Conservation (phyloP, 2,888 invertebrate species). For the Leuctra nigra region DNA sequence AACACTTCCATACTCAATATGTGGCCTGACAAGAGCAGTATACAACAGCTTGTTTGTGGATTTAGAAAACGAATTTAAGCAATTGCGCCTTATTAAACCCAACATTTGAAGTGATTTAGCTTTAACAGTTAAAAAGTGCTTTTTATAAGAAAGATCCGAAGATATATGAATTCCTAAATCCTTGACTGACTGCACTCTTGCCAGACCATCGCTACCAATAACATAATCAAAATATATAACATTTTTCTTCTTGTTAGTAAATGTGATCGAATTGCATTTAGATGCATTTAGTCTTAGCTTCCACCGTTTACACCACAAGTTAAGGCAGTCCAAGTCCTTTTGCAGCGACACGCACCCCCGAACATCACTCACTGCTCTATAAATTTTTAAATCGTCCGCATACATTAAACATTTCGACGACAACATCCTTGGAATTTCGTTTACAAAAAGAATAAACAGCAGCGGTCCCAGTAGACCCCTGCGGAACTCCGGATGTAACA, state of each 20-base stretch:
- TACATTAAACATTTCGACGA: constrained; percentile 9
- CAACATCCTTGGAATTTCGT: background rate
- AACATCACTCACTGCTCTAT: background rate
- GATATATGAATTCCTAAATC: background rate
- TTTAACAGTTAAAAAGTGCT: background rate
- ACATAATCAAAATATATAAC: background rate
- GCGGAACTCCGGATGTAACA: constrained; percentile 7
- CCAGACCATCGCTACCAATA: background rate
- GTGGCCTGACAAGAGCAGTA: constrained; percentile 2
- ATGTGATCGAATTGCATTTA: background rate
- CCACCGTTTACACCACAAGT: background rate
- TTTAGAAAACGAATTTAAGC: background rate
- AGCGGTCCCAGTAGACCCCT: constrained; percentile 4
- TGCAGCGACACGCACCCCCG: background rate
- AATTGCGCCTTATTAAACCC: background rate
- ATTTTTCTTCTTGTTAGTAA: constrained; percentile 6
- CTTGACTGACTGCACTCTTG: background rate
- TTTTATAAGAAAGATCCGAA: background rate
- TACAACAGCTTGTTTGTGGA: background rate
- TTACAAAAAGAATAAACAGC: constrained; percentile 4
- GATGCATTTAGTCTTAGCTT: constrained; percentile 1
- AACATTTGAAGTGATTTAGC: background rate
- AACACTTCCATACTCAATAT: constrained; percentile 8
- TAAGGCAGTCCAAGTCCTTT: background rate
- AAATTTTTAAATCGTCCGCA: constrained; percentile 8